Conservation (phyloP, 2,888 invertebrate genomes). For the Mesorhabditis spiculigera region DNA sequence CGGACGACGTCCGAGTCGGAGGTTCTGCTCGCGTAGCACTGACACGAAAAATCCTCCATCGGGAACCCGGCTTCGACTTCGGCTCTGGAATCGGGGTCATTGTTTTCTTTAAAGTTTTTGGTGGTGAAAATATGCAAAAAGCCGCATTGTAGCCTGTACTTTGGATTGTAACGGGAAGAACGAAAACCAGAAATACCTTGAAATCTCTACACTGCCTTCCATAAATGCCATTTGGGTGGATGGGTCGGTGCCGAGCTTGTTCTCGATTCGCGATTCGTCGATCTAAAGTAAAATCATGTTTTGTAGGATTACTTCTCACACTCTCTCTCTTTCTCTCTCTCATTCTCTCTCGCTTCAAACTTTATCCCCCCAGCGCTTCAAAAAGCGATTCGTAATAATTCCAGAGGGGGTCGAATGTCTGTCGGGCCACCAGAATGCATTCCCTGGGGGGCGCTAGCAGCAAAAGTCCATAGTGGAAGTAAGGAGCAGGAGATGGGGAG, state of each 20-base stretch:
- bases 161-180: background rate
- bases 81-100: background rate
- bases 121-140: background rate
- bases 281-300: constrained; percentile 31
- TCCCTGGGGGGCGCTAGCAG: too few species aligned
- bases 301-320: too few species aligned
- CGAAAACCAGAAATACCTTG: constrained; percentile 70
- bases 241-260: constrained; percentile 82
- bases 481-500: too few species aligned
- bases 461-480: too few species aligned
- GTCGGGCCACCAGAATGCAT: too few species aligned
- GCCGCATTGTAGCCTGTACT: too few species aligned
- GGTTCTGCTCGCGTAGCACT: constrained; percentile 87
- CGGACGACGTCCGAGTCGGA: constrained; percentile 72
- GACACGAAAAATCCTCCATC: constrained; percentile 77
- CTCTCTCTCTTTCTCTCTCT: too few species aligned
- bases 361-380: too few species aligned
- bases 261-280: constrained; percentile 67
- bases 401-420: too few species aligned
- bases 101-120: background rate
- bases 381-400: too few species aligned
- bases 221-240: constrained; percentile 81
- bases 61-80: constrained; percentile 80
- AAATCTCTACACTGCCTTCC: constrained; percentile 80
- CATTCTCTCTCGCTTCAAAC: too few species aligned